Evolutionary conservation across 1,140 invertebrate genomes (phyloP), one percentile per base, ranked within the genome.

Genomic region (Pygmarrhopalites habei): DNA sequence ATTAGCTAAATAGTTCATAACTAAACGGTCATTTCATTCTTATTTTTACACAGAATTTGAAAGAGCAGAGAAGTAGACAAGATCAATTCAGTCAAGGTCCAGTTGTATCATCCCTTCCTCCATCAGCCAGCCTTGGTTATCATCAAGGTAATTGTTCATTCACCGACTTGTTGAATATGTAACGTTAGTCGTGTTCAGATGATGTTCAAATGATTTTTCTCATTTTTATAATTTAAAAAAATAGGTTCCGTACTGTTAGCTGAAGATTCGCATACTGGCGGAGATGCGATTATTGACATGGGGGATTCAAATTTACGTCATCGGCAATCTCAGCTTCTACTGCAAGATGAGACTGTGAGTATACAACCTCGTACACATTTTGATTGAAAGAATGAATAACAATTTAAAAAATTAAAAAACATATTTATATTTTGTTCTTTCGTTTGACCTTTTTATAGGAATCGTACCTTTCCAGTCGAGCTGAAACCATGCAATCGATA

Each of bases 401-500:
- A 12, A n/a, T 41, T 26, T n/a, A n/a, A n/a, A n/a, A n/a, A n/a
- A n/a, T n/a, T n/a, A n/a, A n/a, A n/a, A n/a, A n/a, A n/a, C n/a
- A n/a, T n/a, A n/a, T n/a, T n/a, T n/a, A n/a, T n/a, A n/a, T n/a
- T n/a, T n/a, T n/a, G n/a, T n/a, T n/a, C n/a, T n/a, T n/a, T n/a
- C n/a, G 28, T 32, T 53, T 28, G 46, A 4, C 23, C 17, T 5
- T 41, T 5, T 56, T 57, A 12, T 46, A 66, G 64, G 64, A 67
- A 32, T 21, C 25, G 32, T 67, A 67, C 60, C 47, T 67, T 12
- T 87, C 92, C 73, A 89, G 88, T 74, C 81, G 96, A 71, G 92
- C 92, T 35, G 92, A 96, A 74, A 95, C 95, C 0, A 98, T 99
- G 94, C 92, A 98, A 76, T 97, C 92, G 75, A 98, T 99, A 73